Evolutionary conservation across 2,888 invertebrate species (phyloP).

Genomic region (Lithosia quadra): DNA sequence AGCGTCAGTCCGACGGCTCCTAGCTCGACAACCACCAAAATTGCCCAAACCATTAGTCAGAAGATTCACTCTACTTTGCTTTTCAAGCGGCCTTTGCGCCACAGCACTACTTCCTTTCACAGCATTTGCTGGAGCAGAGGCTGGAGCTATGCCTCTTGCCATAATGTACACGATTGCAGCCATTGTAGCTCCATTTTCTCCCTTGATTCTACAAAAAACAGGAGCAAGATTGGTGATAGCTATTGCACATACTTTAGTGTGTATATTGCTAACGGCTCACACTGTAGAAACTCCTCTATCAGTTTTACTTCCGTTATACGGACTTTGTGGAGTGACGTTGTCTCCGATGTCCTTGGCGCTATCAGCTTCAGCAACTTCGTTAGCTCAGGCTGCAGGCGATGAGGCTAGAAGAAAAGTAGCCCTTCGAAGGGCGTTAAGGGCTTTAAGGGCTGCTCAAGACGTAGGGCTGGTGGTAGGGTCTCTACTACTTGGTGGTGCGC

Average conservation of each 20-base stretch:
- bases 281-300: slow-evolving; percentile 74
- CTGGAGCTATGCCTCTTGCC: slow-evolving; percentile 89
- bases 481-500: slow-evolving; percentile 73
- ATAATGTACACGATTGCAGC: slow-evolving; percentile 88
- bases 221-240: slow-evolving; percentile 76
- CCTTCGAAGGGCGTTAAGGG: slow-evolving; percentile 76
- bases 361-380: slow-evolving; percentile 86
- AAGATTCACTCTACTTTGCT: slow-evolving; percentile 85
- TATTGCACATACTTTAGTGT: slow-evolving; percentile 85
- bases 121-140: slow-evolving; percentile 81
- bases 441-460: slow-evolving; percentile 80
- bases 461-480: slow-evolving; percentile 79
- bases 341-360: slow-evolving; percentile 87
- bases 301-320: slow-evolving; percentile 75
- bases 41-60: slow-evolving; percentile 81
- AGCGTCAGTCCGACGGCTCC: slow-evolving; percentile 91
- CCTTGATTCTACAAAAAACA: slow-evolving; percentile 77
- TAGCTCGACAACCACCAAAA: slow-evolving; percentile 85
- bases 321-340: slow-evolving; percentile 85
- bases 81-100: slow-evolving; percentile 88
- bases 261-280: slow-evolving; percentile 88
- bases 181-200: slow-evolving; percentile 82
- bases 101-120: slow-evolving; percentile 89
- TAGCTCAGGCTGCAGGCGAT: slow-evolving; percentile 85
- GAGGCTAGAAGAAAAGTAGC: slow-evolving; percentile 74